These are phyloP conservation scores for Brachirus orientalis DNA, from an alignment of 2,113 vertebrate species.

Conservation along the genomic window DNA sequence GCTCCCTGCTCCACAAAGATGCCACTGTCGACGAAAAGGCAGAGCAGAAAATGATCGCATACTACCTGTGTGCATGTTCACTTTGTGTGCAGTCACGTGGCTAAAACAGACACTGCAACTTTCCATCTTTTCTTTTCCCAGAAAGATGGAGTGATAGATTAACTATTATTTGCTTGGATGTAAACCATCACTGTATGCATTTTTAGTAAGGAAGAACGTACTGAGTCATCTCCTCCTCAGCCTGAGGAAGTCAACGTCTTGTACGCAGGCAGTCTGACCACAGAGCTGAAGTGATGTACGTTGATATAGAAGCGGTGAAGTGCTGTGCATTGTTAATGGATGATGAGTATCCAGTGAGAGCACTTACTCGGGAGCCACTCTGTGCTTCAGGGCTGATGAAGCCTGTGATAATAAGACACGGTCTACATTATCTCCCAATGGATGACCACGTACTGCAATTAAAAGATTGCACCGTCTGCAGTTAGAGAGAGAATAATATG, in stretches of 20 bases:
- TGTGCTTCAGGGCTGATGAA: conserved; percentile 20
- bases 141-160: neutral
- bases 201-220: conserved; percentile 4
- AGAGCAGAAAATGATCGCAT: neutral
- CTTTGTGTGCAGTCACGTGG: neutral
- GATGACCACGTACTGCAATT: conserved; percentile 45
- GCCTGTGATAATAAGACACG: conserved; percentile 32
- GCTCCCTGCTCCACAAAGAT: neutral
- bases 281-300: neutral
- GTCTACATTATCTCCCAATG: conserved; percentile 26
- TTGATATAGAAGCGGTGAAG: neutral
- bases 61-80: conserved; percentile 2
- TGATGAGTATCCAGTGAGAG: conserved; percentile 36
- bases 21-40: neutral
- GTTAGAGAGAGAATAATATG: conserved; percentile 40
- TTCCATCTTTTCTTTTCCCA: too few species aligned
- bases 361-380: conserved; percentile 47
- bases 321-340: conserved; percentile 3
- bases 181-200: neutral
- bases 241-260: conserved; percentile 17
- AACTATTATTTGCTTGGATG: neutral
- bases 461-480: conserved; percentile 44
- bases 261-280: conserved; percentile 9
- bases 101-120: neutral
- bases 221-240: neutral